Base-by-base conservation (phyloP, 35 echinoderm and acorn worm species). In the Holothuria glaberrima region DNA sequence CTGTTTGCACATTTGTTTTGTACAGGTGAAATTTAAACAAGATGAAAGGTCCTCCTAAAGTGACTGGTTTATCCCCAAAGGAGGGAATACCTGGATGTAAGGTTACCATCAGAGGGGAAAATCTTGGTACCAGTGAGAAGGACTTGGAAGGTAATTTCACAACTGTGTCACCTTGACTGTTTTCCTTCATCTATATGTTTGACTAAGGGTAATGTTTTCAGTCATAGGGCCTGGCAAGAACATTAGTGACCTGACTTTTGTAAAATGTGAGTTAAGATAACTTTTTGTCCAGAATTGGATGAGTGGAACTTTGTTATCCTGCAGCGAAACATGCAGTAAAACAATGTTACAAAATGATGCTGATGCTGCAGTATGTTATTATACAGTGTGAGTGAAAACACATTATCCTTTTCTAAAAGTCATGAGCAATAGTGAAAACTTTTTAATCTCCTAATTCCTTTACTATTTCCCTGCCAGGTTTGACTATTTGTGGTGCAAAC, bases 101-200 rank as follows among this genome's bases (percentile, higher is more conserved):
- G 36, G 90, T 99, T 26, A 99, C 93, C 19, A 99, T 99, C 38
- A 86, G 97, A 76, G 97, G 97, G 68, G 97, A 99, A 86, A 95
- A 95, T 31, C 91, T 99, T 5, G 97, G 97, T 2, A 83, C 82
- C 30, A 99, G 89, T 89, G 82, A 73, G 0, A 94, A 94, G 34
- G 97, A 99, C 79, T 35, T 99, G 0, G 32, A 93, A 45, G 88
- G 97, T 99, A 60, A 91, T 54, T 21, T 65, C 62, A 65, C 62
- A 65, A 65, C 6, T 65, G 62, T 65, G 62, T 65, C 62, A 24
- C 21, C 12, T n/a, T n/a, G n/a, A n/a, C n/a, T n/a, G n/a, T n/a
- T n/a, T n/a, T n/a, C n/a, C n/a, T n/a, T n/a, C n/a, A n/a, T n/a
- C n/a, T n/a, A n/a, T n/a, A n/a, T n/a, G n/a, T n/a, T n/a, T n/a